Evolutionary conservation across 2,888 invertebrate species (phyloP).

Genomic region (Embidobia sp.): DNA sequence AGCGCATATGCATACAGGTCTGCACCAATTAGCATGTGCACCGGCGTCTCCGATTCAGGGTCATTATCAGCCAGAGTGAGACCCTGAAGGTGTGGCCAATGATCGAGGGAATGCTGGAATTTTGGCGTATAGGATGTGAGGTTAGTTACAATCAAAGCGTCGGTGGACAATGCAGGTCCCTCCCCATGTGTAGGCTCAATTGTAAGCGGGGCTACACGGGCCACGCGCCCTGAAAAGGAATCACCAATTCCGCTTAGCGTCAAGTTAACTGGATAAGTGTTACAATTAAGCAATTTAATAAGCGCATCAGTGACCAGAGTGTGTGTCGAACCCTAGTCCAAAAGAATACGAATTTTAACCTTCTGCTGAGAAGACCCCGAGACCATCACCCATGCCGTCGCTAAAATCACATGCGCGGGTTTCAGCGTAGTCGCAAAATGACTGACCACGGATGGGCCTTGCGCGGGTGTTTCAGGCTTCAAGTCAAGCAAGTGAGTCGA

Average conservation of each 20-base stretch:
- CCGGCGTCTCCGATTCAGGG: neutral
- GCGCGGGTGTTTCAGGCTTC: too few relatives aligned
- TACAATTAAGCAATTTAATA: neutral
- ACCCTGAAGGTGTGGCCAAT: constrained; percentile 34
- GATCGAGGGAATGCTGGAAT: neutral
- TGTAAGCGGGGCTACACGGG: neutral
- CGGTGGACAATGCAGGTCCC: neutral
- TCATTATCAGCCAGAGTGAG: constrained; percentile 20
- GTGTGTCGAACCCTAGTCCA: neutral
- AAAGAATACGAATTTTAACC: neutral
- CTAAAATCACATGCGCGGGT: neutral
- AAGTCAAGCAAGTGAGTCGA: too few relatives aligned
- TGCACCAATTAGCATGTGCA: constrained; percentile 29
- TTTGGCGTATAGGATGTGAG: neutral
- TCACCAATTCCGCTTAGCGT: neutral
- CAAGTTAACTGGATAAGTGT: neutral
- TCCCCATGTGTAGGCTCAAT: neutral
- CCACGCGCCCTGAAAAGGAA: neutral
- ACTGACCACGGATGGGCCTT: too few relatives aligned
- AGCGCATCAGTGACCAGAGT: neutral
- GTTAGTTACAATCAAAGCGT: neutral
- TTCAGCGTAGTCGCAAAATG: neutral
- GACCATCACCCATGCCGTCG: neutral
- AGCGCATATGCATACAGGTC: constrained; percentile 8
- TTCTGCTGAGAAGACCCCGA: neutral